These are phyloP conservation scores for Tetragnatha montana DNA, from an alignment of 2,888 invertebrate species.

Conservation along the genomic window DNA sequence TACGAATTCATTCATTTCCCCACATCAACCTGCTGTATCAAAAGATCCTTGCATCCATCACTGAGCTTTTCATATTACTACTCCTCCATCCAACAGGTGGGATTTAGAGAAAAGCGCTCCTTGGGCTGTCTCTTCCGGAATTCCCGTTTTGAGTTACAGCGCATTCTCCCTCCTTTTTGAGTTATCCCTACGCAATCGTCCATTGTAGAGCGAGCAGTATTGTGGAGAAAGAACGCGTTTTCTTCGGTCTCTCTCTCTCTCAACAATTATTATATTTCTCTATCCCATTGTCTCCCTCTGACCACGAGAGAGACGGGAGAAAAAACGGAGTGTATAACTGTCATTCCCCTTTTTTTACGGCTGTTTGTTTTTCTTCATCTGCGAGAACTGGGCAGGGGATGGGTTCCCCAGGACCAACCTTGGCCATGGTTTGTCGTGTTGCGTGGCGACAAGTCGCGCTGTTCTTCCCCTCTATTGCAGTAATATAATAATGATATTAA, in stretches of 20 bases:
- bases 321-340: conserved; percentile 51
- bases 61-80: background rate
- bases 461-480: background rate
- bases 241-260: conserved; percentile 15
- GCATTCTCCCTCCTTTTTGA: conserved; percentile 52
- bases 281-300: conserved; percentile 60
- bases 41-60: background rate
- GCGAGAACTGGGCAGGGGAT: background rate
- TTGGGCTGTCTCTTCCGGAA: conserved; percentile 68
- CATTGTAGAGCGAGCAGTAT: conserved; percentile 37
- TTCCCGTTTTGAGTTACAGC: conserved; percentile 56
- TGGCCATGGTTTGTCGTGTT: conserved; percentile 25
- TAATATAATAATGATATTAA: too few species aligned
- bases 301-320: conserved; percentile 37
- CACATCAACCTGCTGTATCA: too few species aligned
- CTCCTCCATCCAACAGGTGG: background rate
- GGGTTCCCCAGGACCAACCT: conserved; percentile 7
- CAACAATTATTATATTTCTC: conserved; percentile 61
- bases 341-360: conserved; percentile 63
- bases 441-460: background rate
- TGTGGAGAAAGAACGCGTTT: conserved; percentile 10
- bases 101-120: conserved; percentile 46
- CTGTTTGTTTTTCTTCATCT: conserved; percentile 51
- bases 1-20: too few species aligned
- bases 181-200: conserved; percentile 64